Evolutionary conservation across 2,797 vertebrate species (phyloP), one percentile per base, ranked within the genome.

Genomic region (Myotis pilosus): DNA sequence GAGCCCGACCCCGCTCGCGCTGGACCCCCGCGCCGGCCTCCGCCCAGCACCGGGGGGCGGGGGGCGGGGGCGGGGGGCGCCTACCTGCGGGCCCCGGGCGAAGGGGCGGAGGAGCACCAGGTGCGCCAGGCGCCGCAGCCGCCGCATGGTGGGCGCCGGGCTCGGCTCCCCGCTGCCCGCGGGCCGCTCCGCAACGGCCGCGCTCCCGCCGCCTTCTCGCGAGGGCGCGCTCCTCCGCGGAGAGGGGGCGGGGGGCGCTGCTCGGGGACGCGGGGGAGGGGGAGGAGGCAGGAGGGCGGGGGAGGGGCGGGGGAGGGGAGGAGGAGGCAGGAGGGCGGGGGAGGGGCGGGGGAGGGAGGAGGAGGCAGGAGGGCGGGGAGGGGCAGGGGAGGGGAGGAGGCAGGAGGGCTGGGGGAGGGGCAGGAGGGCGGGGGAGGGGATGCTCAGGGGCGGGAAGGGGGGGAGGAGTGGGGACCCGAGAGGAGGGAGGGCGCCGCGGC

Each of bases 61-160:
- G 60, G 2, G 6, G 10, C 3, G 6, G 10, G 25, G 41, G 2
- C 4, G 22, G 44, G 49, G 47, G 38, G 53, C 68, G 80, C 97
- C 92, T 98, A 99, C 99, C 99, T 99, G 99, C 97, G 99, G 97
- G 79, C 99, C 99, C 97, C 99, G 99, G 84, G 99, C 98, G 88
- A 99, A 96, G 51, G 99, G 99, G 97, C 99, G 99, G 98, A 99
- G 99, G 36, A 99, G 98, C 98, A 99, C 98, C 98, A 99, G 94
- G 97, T 99, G 99, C 97, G 98, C 97, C 96, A 99, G 98, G 94
- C 99, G 99, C 98, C 99, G 98, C 97, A 99, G 84, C 98, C 98
- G 97, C 98, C 99, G 98, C 98, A 99, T 98, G 92, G 49, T 95
- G 92, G 87, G 92, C 94, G 80, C 86, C 71, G 89, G 89, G 87